These are phyloP conservation scores for Halictus quadricinctus DNA, from an alignment of 2,888 invertebrate genomes.

Conservation along the genomic window DNA sequence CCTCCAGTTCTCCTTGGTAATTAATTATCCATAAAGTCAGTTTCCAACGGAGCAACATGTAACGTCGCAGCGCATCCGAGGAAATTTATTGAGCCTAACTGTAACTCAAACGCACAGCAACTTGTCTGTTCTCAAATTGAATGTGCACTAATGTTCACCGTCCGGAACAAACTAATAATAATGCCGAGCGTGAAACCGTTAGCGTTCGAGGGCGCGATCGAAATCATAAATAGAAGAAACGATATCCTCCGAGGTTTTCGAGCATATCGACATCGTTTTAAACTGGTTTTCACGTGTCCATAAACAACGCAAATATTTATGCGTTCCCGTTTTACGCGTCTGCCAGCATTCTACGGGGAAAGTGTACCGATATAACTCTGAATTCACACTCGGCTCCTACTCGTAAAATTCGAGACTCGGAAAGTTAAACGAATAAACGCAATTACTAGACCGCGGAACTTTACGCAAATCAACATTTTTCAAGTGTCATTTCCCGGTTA, in stretches of 20 bases:
- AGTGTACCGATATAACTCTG: not conserved
- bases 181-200: not conserved
- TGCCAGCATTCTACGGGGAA: not conserved
- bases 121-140: not conserved
- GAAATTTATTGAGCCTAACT: not conserved
- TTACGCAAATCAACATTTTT: not conserved
- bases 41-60: not conserved
- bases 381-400: not conserved
- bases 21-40: not conserved
- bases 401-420: not conserved
- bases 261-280: not conserved
- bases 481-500: not conserved
- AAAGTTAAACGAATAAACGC: not conserved
- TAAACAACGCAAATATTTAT: constrained; percentile 2
- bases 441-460: not conserved
- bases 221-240: not conserved
- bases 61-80: not conserved
- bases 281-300: constrained; percentile 4
- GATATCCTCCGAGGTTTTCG: too few relatives aligned
- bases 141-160: not conserved
- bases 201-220: not conserved
- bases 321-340: constrained; percentile 6
- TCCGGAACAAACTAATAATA: not conserved
- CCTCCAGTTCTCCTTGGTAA: not conserved
- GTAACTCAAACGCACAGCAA: too few relatives aligned